phyloP scores from a whole-genome alignment of 2,113 vertebrate genomes.

The Furnarius figulus region DNA sequence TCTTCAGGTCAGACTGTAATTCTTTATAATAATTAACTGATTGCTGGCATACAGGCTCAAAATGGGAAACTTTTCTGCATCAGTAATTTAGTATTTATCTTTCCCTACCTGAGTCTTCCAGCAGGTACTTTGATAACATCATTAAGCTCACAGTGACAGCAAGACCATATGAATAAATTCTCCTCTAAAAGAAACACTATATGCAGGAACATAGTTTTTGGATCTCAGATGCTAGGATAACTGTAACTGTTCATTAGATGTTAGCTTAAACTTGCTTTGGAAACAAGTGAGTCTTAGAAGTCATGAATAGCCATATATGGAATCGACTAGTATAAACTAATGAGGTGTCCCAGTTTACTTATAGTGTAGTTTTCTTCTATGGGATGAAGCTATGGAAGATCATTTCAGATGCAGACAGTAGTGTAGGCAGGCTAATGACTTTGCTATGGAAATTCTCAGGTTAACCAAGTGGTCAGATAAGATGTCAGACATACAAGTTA shows the following conservation, averaged over 20 bases:
- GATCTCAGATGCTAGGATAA: background rate
- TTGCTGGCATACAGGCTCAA: background rate
- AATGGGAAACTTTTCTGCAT: fast-evolving
- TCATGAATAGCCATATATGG: background rate
- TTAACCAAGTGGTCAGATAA: background rate
- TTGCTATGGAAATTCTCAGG: background rate
- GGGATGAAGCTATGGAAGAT: background rate
- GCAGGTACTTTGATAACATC: background rate
- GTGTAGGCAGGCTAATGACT: background rate
- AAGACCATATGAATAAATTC: background rate
- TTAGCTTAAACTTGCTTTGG: background rate
- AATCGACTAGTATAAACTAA: background rate
- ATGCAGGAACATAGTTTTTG: background rate
- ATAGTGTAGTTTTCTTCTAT: background rate
- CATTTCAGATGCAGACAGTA: background rate
- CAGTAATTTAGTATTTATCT: background rate
- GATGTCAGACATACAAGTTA: background rate
- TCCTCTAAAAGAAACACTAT: background rate
- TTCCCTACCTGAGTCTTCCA: background rate
- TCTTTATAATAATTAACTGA: background rate
- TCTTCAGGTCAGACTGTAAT: background rate
- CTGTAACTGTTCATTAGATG: background rate
- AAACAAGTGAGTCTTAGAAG: background rate
- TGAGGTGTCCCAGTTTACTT: background rate
- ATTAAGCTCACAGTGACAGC: background rate